Percentiles rank a stretch among this genome's conserved stretches.
These are phyloP conservation scores for Tiliacea aurago DNA, from an alignment of 2,888 invertebrate species.

Conservation along the genomic window DNA sequence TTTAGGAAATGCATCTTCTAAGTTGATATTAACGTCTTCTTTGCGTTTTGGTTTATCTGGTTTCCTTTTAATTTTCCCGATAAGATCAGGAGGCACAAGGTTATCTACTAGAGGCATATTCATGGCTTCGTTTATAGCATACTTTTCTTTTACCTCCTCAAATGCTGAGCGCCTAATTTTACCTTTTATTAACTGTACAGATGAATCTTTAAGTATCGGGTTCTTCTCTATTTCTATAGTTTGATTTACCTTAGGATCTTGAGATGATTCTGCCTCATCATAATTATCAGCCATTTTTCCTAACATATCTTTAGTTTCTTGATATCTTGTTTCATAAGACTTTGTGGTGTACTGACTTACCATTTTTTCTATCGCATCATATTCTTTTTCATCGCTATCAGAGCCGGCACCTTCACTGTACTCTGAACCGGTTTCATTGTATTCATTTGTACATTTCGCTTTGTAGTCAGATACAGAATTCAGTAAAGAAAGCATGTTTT, in stretches of 20 bases:
- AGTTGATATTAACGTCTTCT: conserved; percentile 61
- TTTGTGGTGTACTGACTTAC: conserved; percentile 84
- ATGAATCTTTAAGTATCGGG: conserved; percentile 80
- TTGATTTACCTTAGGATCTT: conserved; percentile 35
- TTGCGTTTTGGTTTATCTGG: conserved; percentile 44
- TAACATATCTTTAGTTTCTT: conserved; percentile 86
- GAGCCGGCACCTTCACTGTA: conserved; percentile 58
- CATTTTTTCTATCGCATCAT: conserved; percentile 82
- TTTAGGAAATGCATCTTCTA: conserved; percentile 75
- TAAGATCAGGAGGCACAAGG: conserved; percentile 73
- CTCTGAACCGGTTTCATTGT: conserved; percentile 50
- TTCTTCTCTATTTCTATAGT: conserved; percentile 67
- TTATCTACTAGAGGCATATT: conserved; percentile 82
- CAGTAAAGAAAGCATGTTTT: conserved; percentile 81
- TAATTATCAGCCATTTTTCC: conserved; percentile 80
- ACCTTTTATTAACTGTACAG: conserved; percentile 76
- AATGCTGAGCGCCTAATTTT: conserved; percentile 73
- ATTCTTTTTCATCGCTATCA: conserved; percentile 77
- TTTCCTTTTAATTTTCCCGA: conserved; percentile 66
- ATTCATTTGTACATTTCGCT: conserved; percentile 60
- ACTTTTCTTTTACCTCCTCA: conserved; percentile 80
- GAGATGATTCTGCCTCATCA: conserved; percentile 71
- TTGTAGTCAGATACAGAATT: conserved; percentile 75
- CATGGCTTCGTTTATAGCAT: conserved; percentile 81
- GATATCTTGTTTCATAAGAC: conserved; percentile 84